Base-by-base conservation (phyloP, 92 coral and sea anemone genomes). In the Phymanthus crucifer region DNA sequence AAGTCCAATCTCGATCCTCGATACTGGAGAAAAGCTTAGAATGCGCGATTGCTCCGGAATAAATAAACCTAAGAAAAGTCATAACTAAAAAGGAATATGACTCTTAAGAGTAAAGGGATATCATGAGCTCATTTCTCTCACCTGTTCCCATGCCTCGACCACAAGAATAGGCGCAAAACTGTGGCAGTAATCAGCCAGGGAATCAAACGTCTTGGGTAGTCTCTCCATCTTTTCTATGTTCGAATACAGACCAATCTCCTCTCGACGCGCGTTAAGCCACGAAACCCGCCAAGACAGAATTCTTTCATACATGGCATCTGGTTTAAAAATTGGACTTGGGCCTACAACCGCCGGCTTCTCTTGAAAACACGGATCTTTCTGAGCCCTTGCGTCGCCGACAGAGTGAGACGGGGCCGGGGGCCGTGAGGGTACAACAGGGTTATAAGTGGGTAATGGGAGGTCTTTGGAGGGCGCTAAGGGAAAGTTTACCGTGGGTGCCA, bases 101-200 rank as follows among this genome's bases (percentile, higher is more conserved):
- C 48, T 43, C 14, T 43, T 43, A 38, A 38, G 10, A n/a, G n/a
- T n/a, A 2, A 6, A 50, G 21, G 14, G 58, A 5, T 17, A 16
- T 16, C 2, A 21, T 50, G 19, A 17, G 4, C 24, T 4, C n/a
- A 5, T 26, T 19, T 33, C 23, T 24, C 83, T 61, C 84, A 95
- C 99, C 96, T 95, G 90, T 40, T 87, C 94, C 95, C 94, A 89
- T n/a, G 89, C 87, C 76, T 95, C 99, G 56, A 91, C 66, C 31
- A 75, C 87, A 34, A 95, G 76, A 61, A 95, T 83, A 5, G 92
- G 93, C 36, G 86, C 91, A 78, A 95, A 87, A 0, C 81, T 79
- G 17, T 81, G 84, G 68, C 90, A 87, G 76, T 95, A 95, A 33
- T 84, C 71, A 80, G 90, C 95, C 45, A 93, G 91, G 32, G 87